Base-by-base conservation (phyloP, 2,113 vertebrate species). In the Thunnus maccoyii region DNA sequence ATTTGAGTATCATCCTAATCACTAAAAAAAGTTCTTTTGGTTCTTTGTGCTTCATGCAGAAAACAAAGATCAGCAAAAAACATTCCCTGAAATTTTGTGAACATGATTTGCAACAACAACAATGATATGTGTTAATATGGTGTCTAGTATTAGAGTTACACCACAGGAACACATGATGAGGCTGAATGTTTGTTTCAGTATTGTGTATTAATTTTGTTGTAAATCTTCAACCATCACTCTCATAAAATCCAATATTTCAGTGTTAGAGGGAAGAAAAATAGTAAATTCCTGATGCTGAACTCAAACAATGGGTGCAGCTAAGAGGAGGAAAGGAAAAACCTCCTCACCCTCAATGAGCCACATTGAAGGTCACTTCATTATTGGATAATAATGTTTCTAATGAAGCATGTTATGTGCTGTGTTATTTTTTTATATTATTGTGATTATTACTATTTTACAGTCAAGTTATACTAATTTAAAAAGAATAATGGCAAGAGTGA, bases 121-220 rank as follows among this genome's bases (percentile, higher is more conserved):
- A 36, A 36, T 5, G 32, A 36, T 1, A 36, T 5, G 4, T 36
- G 1, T 6, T 36, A 36, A 36, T 41, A 41, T 8, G 7, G 8
- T 41, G 36, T 41, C 5, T 41, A 41, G 36, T 41, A 41, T 41
- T 41, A 9, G 36, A 9, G 36, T 9, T 41, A 41, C 36, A 41
- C 36, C 36, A 41, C 36, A 41, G 36, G 36, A 41, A 6, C 36
- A 41, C 8, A 41, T 41, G 7, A 51, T 60, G 2, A 20, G 50
- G 55, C 22, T 46, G 25, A 62, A 56, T 46, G 41, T 58, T 80
- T 60, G 17, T 25, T 9, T 17, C 20, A 46, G 44, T 51, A 47
- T 60, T 82, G 11, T 36, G 36, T 51, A 20, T 76, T 70, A 3
- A 27, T 41, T 62, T 52, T 69, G 17, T 44, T 22, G 30, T 50